Conservation (phyloP, 2,888 invertebrate species). For the Synanthedon formicaeformis region DNA sequence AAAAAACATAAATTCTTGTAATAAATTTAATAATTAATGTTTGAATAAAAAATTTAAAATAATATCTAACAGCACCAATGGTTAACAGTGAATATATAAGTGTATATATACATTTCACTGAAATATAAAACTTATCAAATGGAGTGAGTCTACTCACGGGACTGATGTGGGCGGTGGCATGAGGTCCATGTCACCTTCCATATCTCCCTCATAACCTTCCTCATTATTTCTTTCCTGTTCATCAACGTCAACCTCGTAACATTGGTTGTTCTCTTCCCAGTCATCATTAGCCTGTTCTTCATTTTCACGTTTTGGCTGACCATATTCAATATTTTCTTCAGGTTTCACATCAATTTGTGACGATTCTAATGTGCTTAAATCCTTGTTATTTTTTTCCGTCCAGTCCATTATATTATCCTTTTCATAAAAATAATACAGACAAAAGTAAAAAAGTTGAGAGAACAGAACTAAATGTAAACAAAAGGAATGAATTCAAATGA, state of each 20-base stretch:
- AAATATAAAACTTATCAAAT: neutral
- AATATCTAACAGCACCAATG: no score
- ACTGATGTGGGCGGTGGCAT: conserved; percentile 88
- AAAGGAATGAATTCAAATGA: neutral
- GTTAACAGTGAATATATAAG: neutral
- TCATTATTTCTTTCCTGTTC: conserved; percentile 60
- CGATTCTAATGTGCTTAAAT: neutral
- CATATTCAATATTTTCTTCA: conserved; percentile 23
- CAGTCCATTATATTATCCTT: conserved; percentile 29
- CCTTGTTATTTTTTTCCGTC: conserved; percentile 16
- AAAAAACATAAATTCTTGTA: no score
- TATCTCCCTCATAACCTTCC: conserved; percentile 73
- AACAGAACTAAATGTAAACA: conserved; percentile 13
- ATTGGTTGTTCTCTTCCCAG: conserved; percentile 9
- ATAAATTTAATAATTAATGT: no score
- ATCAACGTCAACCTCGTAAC: conserved; percentile 30
- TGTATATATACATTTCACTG: neutral
- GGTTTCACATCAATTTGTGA: neutral
- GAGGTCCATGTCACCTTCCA: conserved; percentile 77
- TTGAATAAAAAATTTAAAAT: no score
- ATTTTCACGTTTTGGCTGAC: conserved; percentile 49
- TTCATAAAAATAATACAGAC: no score
- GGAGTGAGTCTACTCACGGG: conserved; percentile 34
- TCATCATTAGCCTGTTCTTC: conserved; percentile 18
- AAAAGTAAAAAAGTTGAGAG: conserved; percentile 25